phyloP scores from a whole-genome alignment of 1,140 invertebrate genomes.

The Drosophila novamexicana region DNA sequence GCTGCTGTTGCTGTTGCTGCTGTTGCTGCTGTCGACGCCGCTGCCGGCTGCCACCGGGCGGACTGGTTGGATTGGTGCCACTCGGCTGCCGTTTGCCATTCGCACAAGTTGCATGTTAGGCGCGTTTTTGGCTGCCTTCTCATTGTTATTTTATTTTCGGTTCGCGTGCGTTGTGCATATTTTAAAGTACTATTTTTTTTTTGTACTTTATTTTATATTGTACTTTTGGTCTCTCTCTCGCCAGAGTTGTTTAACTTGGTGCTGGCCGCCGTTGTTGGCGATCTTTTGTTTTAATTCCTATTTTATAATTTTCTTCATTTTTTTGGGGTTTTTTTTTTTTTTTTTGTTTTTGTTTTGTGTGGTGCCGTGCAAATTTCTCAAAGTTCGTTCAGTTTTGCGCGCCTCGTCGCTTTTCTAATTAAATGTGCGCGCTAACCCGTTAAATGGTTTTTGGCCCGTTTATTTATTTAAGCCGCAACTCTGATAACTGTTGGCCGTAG shows the following conservation, averaged over 20 bases:
- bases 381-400: slow-evolving; percentile 14
- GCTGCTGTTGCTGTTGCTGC: neutral
- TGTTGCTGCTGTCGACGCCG: slow-evolving; percentile 20
- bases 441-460: slow-evolving; percentile 32
- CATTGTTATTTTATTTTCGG: slow-evolving; percentile 52
- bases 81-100: slow-evolving; percentile 64
- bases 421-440: slow-evolving; percentile 52
- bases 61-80: slow-evolving; percentile 29
- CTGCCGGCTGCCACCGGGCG: slow-evolving; percentile 12
- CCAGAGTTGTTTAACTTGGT: no score
- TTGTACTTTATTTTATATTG: slow-evolving; percentile 1
- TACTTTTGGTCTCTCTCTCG: slow-evolving; percentile 7
- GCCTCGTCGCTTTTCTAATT: slow-evolving; percentile 32
- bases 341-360: slow-evolving; percentile 12
- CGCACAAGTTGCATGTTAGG: slow-evolving; percentile 71
- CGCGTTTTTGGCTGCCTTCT: slow-evolving; percentile 19
- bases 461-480: slow-evolving; percentile 27
- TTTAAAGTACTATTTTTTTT: slow-evolving; percentile 39
- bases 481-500: neutral
- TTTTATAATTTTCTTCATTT: neutral
- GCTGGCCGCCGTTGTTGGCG: neutral
- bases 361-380: slow-evolving; percentile 31
- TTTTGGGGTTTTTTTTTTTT: neutral
- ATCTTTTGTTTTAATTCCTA: slow-evolving; percentile 2
- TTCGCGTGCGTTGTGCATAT: slow-evolving; percentile 57